Conservation (phyloP, 2,888 invertebrate genomes). For the Leucania comma region DNA sequence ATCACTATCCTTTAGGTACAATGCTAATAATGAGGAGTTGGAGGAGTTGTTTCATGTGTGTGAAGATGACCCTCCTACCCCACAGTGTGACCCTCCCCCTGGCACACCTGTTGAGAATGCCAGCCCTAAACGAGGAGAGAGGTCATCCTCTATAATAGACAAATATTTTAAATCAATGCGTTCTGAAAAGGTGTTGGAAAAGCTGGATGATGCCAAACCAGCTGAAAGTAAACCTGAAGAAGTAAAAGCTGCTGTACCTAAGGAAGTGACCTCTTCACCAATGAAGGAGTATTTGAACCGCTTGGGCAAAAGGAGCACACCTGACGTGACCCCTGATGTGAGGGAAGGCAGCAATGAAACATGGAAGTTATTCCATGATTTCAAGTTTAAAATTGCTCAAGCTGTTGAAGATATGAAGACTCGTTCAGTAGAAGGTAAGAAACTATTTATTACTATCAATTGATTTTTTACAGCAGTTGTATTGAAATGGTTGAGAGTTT, state of each 20-base stretch:
- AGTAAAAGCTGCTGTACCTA: slow-evolving; percentile 71
- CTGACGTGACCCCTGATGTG: slow-evolving; percentile 88
- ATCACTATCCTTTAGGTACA: slow-evolving; percentile 92
- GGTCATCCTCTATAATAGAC: slow-evolving; percentile 85
- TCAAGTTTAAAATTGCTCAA: slow-evolving; percentile 94
- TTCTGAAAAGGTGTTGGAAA: slow-evolving; percentile 79
- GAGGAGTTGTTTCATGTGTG: slow-evolving; percentile 93
- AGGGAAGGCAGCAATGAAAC: slow-evolving; percentile 90
- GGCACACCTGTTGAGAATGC: slow-evolving; percentile 79
- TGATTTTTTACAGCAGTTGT: not conserved
- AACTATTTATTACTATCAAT: not conserved
- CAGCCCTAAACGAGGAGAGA: slow-evolving; percentile 86
- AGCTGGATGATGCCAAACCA: slow-evolving; percentile 77
- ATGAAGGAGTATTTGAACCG: slow-evolving; percentile 91
- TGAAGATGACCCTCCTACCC: slow-evolving; percentile 90
- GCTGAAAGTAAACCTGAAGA: slow-evolving; percentile 78
- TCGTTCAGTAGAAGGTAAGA: slow-evolving; percentile 91
- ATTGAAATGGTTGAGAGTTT: not conserved
- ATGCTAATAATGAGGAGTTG: slow-evolving; percentile 94
- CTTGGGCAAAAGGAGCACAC: slow-evolving; percentile 92
- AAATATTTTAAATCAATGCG: slow-evolving; percentile 89
- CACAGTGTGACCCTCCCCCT: slow-evolving; percentile 85
- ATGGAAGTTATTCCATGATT: slow-evolving; percentile 94
- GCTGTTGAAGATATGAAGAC: slow-evolving; percentile 95
- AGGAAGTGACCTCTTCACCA: slow-evolving; percentile 87